These are phyloP conservation scores for Sebastes fasciatus DNA, from an alignment of 2,113 vertebrate genomes.

Conservation along the genomic window DNA sequence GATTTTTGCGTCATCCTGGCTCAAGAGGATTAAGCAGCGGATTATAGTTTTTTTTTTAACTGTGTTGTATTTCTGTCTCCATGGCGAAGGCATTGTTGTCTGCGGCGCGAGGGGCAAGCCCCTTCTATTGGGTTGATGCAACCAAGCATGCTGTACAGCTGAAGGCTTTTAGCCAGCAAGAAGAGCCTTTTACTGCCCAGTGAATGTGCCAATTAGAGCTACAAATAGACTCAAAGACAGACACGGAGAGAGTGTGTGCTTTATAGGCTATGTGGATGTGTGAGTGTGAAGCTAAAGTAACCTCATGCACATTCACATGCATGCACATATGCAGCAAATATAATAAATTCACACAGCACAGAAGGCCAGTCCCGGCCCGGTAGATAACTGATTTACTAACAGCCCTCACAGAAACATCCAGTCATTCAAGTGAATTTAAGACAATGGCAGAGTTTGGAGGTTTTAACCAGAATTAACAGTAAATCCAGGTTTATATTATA, in stretches of 20 bases:
- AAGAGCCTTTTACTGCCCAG: constrained; percentile 53
- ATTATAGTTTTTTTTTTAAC: constrained; percentile 49
- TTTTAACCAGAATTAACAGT: too few species aligned
- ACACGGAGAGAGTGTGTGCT: background rate
- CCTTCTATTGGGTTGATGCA: constrained; percentile 55
- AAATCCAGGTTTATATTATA: too few species aligned
- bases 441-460: too few species aligned
- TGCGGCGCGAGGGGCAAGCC: constrained; percentile 23
- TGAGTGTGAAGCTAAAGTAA: background rate
- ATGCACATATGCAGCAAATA: background rate
- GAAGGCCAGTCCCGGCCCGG: background rate
- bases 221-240: constrained; percentile 54
- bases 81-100: constrained; percentile 49
- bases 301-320: background rate
- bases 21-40: constrained; percentile 64
- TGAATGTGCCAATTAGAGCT: constrained; percentile 63
- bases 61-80: constrained; percentile 47
- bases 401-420: too few species aligned
- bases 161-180: constrained; percentile 60
- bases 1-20: constrained; percentile 55
- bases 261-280: constrained; percentile 4
- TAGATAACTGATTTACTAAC: background rate
- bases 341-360: background rate
- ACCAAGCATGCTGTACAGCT: constrained; percentile 58
- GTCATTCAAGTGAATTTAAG: background rate